Evolutionary conservation across 2,113 vertebrate genomes (phyloP).

Genomic region (Callopanchax toddi): DNA sequence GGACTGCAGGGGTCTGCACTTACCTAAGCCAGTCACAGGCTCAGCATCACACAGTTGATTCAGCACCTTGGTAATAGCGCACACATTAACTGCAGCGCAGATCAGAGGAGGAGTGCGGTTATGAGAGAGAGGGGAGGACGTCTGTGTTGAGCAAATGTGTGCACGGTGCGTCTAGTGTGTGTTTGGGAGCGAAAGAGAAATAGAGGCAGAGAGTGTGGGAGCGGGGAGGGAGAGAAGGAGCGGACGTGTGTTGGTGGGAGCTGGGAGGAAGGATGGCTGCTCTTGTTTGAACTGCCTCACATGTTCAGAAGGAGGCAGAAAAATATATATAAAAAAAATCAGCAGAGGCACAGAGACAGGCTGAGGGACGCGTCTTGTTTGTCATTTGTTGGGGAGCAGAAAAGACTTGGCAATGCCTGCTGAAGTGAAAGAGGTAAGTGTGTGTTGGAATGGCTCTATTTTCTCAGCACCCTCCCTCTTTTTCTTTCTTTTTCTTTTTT

Average conservation of each 20-base stretch:
- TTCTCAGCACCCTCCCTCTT: conserved; percentile 59
- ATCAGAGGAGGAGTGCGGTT: conserved; percentile 64
- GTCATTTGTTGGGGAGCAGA: conserved; percentile 62
- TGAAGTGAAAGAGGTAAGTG: conserved; percentile 82
- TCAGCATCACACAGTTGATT: conserved; percentile 70
- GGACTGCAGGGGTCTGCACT: conserved; percentile 68
- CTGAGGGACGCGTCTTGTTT: conserved; percentile 56
- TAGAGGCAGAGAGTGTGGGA: conserved; percentile 39
- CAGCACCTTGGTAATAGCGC: conserved; percentile 71
- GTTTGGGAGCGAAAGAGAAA: conserved; percentile 45
- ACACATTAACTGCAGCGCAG: conserved; percentile 71
- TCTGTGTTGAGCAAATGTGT: conserved; percentile 61
- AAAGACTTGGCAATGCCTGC: conserved; percentile 76
- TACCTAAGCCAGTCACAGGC: conserved; percentile 60
- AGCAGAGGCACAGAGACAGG: conserved; percentile 44
- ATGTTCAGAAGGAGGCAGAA: conserved; percentile 58
- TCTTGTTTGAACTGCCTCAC: conserved; percentile 72
- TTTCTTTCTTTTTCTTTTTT: conserved; percentile 17
- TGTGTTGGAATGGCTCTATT: conserved; percentile 64
- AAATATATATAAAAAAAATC: conserved; percentile 34
- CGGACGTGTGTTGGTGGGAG: conserved; percentile 68
- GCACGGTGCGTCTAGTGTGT: conserved; percentile 57
- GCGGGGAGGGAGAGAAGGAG: conserved; percentile 30
- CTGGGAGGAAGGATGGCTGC: conserved; percentile 76
- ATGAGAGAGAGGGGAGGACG: conserved; percentile 38